Conservation (phyloP, 2,888 invertebrate species). For the Caenorhabditis sp. region DNA sequence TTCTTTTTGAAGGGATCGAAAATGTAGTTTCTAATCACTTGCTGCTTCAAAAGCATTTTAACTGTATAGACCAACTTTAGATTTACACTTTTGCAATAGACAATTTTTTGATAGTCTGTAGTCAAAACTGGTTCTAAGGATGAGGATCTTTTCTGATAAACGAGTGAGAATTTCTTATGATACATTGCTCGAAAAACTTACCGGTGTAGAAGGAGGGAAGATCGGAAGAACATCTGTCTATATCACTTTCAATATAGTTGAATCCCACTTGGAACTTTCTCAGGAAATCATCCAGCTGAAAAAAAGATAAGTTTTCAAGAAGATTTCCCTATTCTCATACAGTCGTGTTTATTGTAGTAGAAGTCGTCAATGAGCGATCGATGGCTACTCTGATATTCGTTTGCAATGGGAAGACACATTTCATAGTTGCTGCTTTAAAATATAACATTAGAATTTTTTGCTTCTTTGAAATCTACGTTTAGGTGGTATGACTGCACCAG, state of each 20-base stretch:
- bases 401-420: conserved; percentile 44
- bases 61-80: too few species aligned
- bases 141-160: too few species aligned
- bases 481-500: neutral
- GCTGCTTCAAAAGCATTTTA: too few species aligned
- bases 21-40: too few species aligned
- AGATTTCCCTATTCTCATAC: neutral
- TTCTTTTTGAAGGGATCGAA: too few species aligned
- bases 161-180: too few species aligned
- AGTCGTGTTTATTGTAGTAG: neutral
- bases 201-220: conserved; percentile 43
- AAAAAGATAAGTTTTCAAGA: neutral
- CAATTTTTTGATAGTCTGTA: too few species aligned
- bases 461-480: conserved; percentile 36
- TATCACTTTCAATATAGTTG: conserved; percentile 51
- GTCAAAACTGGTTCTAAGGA: too few species aligned
- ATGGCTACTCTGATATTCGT: conserved; percentile 40
- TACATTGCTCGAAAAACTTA: too few species aligned
- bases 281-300: conserved; percentile 35
- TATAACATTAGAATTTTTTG: neutral
- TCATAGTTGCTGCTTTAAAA: conserved; percentile 11
- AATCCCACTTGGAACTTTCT: conserved; percentile 16
- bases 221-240: neutral
- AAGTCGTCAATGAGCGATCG: conserved; percentile 23
- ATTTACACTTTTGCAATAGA: too few species aligned